Conservation (phyloP, 2,888 invertebrate genomes). For the Theretra japonica region DNA sequence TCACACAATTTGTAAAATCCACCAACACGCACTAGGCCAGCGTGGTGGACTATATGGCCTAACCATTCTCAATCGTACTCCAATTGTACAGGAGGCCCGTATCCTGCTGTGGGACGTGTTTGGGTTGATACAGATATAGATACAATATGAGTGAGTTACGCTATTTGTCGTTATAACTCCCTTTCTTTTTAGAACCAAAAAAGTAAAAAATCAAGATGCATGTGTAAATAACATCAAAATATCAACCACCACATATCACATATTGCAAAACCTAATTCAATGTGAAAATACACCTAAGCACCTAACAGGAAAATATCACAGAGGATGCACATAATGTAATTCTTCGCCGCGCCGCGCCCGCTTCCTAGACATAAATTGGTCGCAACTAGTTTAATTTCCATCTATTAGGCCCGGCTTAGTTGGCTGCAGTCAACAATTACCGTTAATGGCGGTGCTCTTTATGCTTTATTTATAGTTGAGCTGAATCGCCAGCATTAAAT, state of each 20-base stretch:
- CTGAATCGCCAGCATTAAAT: slow-evolving; percentile 23
- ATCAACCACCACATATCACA: background rate
- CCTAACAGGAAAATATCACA: slow-evolving; percentile 9
- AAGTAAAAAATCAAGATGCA: too few relatives aligned
- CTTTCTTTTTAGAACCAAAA: too few relatives aligned
- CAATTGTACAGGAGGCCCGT: too few relatives aligned
- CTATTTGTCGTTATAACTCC: too few relatives aligned
- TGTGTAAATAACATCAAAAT: background rate
- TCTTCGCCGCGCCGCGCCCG: slow-evolving; percentile 21
- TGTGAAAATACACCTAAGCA: background rate
- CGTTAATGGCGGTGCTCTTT: slow-evolving; percentile 41
- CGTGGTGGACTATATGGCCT: too few relatives aligned
- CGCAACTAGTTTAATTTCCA: slow-evolving; percentile 49
- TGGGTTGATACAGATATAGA: too few relatives aligned
- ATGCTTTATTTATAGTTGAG: slow-evolving; percentile 47
- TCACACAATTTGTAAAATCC: too few relatives aligned
- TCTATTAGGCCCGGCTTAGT: slow-evolving; percentile 38
- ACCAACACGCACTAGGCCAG: too few relatives aligned
- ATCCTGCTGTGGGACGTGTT: too few relatives aligned
- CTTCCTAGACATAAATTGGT: slow-evolving; percentile 46
- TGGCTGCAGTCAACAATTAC: slow-evolving; percentile 50
- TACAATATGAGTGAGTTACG: too few relatives aligned
- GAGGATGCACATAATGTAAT: background rate
- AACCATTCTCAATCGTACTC: too few relatives aligned
- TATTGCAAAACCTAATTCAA: background rate